phyloP scores from a whole-genome alignment of 2,888 invertebrate genomes.

The Uloborus plumipes region DNA sequence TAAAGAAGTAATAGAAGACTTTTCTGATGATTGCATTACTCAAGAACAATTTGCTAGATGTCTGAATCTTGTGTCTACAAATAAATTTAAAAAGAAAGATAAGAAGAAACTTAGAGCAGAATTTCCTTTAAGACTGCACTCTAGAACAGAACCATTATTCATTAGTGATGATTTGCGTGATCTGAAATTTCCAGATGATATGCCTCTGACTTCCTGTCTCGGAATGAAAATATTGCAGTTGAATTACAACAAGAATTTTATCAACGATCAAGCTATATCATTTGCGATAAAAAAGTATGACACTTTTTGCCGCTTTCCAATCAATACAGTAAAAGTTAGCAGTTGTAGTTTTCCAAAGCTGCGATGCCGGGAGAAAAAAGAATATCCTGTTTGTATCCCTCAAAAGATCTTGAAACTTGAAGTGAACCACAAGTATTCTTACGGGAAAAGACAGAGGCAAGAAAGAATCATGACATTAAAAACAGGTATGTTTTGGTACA shows the following conservation, averaged over 20 bases:
- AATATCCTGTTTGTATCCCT: conserved; percentile 10
- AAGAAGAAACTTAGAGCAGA: neutral
- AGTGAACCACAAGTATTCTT: conserved; percentile 26
- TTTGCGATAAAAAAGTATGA: conserved; percentile 26
- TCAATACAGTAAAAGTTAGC: conserved; percentile 13
- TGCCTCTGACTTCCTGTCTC: conserved; percentile 32
- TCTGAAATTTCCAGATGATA: conserved; percentile 36
- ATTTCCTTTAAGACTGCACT: conserved; percentile 30
- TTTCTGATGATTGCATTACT: conserved; percentile 17
- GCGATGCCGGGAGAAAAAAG: conserved; percentile 35
- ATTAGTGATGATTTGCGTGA: conserved; percentile 15
- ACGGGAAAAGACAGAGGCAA: conserved; percentile 26
- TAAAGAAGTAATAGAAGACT: conserved; percentile 25
- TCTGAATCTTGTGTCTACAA: conserved; percentile 18
- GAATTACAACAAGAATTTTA: conserved; percentile 13
- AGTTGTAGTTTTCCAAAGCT: conserved; percentile 38
- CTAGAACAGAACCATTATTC: conserved; percentile 12
- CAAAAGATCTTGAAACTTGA: neutral
- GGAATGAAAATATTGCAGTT: conserved; percentile 11
- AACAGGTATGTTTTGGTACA: conserved; percentile 22
- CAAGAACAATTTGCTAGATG: conserved; percentile 39
- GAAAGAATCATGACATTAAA: conserved; percentile 31
- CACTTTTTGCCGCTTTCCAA: conserved; percentile 36
- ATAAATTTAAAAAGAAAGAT: conserved; percentile 6
- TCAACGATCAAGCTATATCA: neutral